phyloP scores from a whole-genome alignment of 2,113 vertebrate genomes.

The sheep (Ovis aries) region ARS-UI_Ramb_v3.0 NC_056056.1:137645001-137645500 shows the following conservation, averaged over 20 bases:
- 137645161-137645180: not conserved
- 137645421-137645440: not conserved
- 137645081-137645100: not conserved
- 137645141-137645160: not conserved
- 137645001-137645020: not conserved
- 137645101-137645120: not conserved
- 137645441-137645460: not conserved
- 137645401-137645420: not conserved
- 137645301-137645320: not conserved
- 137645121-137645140: fast-evolving
- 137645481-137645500: not conserved
- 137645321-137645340: not conserved
- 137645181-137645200: not conserved
- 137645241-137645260: not conserved
- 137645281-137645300: not conserved
- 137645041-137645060: not conserved
- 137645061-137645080: not conserved
- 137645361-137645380: not conserved
- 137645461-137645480: not conserved
- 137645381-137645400: not conserved
- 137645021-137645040: not conserved
- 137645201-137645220: not conserved
- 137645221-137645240: not conserved
- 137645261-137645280: not conserved
- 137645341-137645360: not conserved